Percentiles rank a stretch among this genome's conserved stretches.
phyloP scores from a whole-genome alignment of 1,140 invertebrate genomes.

The Eumaeus atala region DNA sequence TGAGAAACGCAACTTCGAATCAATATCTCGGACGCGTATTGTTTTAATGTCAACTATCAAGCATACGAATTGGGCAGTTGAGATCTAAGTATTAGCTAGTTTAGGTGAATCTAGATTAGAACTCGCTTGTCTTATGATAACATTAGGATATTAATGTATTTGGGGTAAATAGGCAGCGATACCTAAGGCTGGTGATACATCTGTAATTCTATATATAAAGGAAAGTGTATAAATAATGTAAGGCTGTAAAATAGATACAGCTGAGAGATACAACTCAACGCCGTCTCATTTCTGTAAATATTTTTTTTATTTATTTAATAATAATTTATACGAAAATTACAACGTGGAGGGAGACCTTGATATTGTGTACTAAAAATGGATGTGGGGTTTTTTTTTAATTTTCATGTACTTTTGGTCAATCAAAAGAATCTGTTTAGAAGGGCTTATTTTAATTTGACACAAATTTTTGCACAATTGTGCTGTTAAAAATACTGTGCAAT shows the following conservation, averaged over 20 bases:
- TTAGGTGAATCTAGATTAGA: constrained; percentile 19
- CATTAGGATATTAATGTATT: constrained; percentile 37
- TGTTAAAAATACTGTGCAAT: too few relatives aligned
- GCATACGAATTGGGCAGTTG: background rate
- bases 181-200: constrained; percentile 65
- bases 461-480: too few relatives aligned
- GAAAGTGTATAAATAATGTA: constrained; percentile 47
- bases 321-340: too few relatives aligned
- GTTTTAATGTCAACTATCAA: background rate
- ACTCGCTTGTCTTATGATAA: constrained; percentile 31
- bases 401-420: too few relatives aligned
- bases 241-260: constrained; percentile 55
- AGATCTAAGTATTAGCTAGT: constrained; percentile 7
- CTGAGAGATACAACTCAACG: constrained; percentile 59
- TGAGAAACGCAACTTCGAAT: background rate
- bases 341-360: too few relatives aligned
- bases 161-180: constrained; percentile 43
- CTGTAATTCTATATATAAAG: constrained; percentile 45
- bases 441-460: too few relatives aligned
- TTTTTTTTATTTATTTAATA: constrained; percentile 22
- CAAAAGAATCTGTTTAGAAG: too few relatives aligned
- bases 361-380: too few relatives aligned
- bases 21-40: background rate
- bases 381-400: too few relatives aligned
- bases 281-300: constrained; percentile 33